Base-by-base conservation (phyloP, 2,888 invertebrate species). In the Hyles lineata region DNA sequence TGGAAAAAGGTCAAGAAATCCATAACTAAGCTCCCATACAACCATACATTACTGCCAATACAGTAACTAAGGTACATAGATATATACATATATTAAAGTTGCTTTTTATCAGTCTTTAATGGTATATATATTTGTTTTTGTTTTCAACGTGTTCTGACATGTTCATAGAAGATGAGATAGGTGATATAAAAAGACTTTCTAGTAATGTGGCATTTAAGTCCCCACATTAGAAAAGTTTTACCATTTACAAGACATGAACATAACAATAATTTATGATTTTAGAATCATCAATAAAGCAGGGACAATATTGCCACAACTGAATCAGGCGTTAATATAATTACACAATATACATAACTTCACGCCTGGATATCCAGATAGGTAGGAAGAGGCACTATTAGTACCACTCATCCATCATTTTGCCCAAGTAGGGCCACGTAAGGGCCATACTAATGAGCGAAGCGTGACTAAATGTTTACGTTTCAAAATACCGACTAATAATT, bases 21-120 rank as follows among this genome's bases (percentile, higher is more conserved):
- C 6, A n/a, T 55, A 17, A n/a, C 17, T 5, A 55, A 55, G 43
- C 43, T 15, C 11, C 55, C 55, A n/a, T n/a, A 25, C 25, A 8
- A 32, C 23, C 67, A 67, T 25, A 70, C 72, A 73, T 72, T 72
- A 35, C 35, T 70, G 55, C 70, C 70, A 73, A 32, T 69, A 50
- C 70, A 71, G 71, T 58, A 2, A 23, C 72, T 67, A 67, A 67
- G 50, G 23, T 67, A 67, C 70, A 75, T 72, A 72, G 59, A 75
- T 74, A 75, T 77, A 75, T 78, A 76, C 67, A 67, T 67, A 74
- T 75, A 77, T 76, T 77, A 76, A 71, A 76, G 78, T 75, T 76
- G 67, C 76, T 76, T 80, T 78, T 71, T 76, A 77, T 85, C 85
- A 85, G 85, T 85, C 85, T 85, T 84, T 72, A 75, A 76, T 76